Evolutionary conservation across 2,888 invertebrate genomes (phyloP), one percentile per base, ranked within the genome.

Genomic region (Ferdinandea cuprea): DNA sequence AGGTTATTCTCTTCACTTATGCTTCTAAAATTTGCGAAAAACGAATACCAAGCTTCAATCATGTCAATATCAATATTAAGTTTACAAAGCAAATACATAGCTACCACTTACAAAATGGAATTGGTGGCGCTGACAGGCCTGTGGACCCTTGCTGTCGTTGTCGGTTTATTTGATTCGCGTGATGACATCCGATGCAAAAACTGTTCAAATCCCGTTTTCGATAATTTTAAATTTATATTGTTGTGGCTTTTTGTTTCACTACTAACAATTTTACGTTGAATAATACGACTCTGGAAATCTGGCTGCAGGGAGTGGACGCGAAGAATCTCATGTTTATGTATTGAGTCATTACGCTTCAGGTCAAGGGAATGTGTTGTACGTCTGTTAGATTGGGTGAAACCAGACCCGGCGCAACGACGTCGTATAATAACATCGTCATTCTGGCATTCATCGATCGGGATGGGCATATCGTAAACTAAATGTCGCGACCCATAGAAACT

Each of bases 401-500:
- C 77, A 50, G 59, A 78, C 48, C 69, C 85, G 52, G n/a, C 71
- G 44, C 87, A 88, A 35, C 88, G 88, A 2, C 89, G 88, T 11
- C 90, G 87, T 86, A 91, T 87, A n/a, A 89, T 90, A 15, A 92
- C 90, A 81, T 91, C 91, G 35, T 92, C 92, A n/a, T 90, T 92
- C 71, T 92, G 92, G 86, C 92, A 93, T 87, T 93, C 93, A 86
- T 93, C 93, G 17, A 91, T 93, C 80, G 92, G 93, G 76, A 93
- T 89, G n/a, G 93, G 93, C 40, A 93, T 91, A 87, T 94, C 94
- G 86, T 93, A 93, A 28, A 93, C 92, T 86, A 94, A 90, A 87
- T 93, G 93, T 25, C 93, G 91, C 0, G 93, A 93, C 1, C 93
- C 92, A 42, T 92, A 92, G 4, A 92, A 90, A 44, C 92, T 91